These are phyloP conservation scores for Galemys pyrenaicus DNA, from an alignment of 2,113 vertebrate genomes.

Conservation along the genomic window DNA sequence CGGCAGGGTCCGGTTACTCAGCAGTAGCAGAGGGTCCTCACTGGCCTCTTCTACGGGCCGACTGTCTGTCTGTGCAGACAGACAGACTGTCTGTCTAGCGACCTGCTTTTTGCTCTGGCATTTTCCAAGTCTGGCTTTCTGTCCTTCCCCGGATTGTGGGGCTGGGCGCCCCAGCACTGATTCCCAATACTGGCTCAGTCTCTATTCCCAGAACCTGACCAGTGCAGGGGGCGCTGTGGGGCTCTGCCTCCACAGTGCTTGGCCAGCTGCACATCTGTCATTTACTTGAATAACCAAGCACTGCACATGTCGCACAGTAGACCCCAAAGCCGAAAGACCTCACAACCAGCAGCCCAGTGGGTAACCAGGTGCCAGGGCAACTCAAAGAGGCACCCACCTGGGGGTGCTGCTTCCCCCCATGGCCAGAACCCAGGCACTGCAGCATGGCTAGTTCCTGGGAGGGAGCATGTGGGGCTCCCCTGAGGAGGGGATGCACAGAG, in stretches of 20 bases:
- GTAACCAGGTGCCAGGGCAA: neutral
- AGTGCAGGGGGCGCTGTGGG: accelerated
- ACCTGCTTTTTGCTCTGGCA: neutral
- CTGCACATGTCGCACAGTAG: neutral
- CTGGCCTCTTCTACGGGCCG: accelerated
- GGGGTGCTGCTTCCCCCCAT: neutral
- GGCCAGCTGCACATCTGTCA: accelerated
- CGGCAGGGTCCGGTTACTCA: neutral
- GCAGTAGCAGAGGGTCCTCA: neutral
- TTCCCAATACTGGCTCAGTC: neutral
- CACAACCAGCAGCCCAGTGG: neutral
- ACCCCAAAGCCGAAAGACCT: neutral
- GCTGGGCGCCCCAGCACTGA: too few species aligned
- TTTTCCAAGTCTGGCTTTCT: neutral
- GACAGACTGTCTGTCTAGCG: neutral
- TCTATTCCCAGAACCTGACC: neutral
- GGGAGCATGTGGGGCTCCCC: too few species aligned
- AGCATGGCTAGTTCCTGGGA: too few species aligned
- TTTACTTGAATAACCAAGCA: neutral
- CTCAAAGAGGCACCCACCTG: accelerated
- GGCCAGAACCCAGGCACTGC: accelerated
- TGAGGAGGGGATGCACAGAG: neutral
- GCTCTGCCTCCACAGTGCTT: neutral
- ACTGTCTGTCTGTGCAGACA: too few species aligned
- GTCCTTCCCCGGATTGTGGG: neutral